These are phyloP conservation scores for Epinephelus coioides DNA, from an alignment of 2,797 vertebrate species.

Conservation along the genomic window DNA sequence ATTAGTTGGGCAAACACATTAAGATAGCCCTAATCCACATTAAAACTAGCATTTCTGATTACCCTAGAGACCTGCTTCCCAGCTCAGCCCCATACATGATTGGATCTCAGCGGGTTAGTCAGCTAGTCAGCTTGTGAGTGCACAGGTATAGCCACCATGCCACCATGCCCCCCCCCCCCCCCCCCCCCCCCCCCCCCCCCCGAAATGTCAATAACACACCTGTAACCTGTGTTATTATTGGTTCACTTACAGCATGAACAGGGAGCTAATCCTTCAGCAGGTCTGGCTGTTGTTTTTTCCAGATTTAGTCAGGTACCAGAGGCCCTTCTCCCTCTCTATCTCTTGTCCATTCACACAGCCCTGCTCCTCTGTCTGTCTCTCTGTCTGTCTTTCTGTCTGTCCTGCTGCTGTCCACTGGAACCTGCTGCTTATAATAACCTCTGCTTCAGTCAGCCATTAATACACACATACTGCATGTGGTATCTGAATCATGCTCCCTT, in stretches of 20 bases:
- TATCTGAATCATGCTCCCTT: conserved; percentile 72
- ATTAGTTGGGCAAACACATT: conserved; percentile 41
- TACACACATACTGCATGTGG: conserved; percentile 63
- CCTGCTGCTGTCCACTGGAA: conserved; percentile 54
- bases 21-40: conserved; percentile 35
- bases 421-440: conserved; percentile 85
- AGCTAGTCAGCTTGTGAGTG: conserved; percentile 16
- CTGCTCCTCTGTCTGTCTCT: conserved; percentile 52
- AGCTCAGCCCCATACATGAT: conserved; percentile 31
- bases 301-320: conserved; percentile 76
- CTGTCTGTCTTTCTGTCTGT: conserved; percentile 45
- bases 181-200: too few species aligned
- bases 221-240: conserved; percentile 83
- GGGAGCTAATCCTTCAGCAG: conserved; percentile 78
- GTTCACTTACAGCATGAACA: conserved; percentile 82
- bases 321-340: conserved; percentile 66
- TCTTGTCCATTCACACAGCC: conserved; percentile 74
- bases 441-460: conserved; percentile 81
- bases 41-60: conserved; percentile 32
- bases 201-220: conserved; percentile 42
- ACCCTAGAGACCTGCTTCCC: conserved; percentile 8
- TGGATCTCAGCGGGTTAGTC: conserved; percentile 47
- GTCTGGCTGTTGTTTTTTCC: conserved; percentile 74
- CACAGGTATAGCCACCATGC: conserved; percentile 48
- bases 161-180: not conserved